phyloP scores from a whole-genome alignment of 2,888 invertebrate species.

The Rotaria macrura region DNA sequence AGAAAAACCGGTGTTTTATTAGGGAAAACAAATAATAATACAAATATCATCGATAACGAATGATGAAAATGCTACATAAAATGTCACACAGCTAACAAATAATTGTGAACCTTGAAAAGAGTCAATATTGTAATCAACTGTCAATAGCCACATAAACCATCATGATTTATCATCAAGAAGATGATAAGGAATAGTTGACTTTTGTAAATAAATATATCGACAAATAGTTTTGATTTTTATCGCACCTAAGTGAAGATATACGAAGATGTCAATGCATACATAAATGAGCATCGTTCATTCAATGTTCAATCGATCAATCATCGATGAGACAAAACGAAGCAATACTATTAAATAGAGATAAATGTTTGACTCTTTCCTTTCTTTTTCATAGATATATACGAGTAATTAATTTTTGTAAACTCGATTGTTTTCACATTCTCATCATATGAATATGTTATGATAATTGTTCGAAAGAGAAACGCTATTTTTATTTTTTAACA shows the following conservation, averaged over 20 bases:
- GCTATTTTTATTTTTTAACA: neutral
- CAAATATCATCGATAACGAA: neutral
- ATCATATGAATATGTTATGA: neutral
- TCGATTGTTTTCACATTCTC: neutral
- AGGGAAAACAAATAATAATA: neutral
- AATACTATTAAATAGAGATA: neutral
- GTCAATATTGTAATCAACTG: neutral
- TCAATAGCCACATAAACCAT: neutral
- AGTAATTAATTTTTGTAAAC: neutral
- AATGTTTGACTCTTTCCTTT: neutral
- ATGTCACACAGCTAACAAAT: neutral
- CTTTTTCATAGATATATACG: neutral
- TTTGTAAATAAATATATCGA: neutral
- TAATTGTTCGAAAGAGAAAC: neutral
- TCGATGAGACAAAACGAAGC: neutral
- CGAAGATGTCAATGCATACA: neutral
- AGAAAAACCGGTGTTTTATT: neutral
- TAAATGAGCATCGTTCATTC: neutral
- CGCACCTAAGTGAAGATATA: neutral
- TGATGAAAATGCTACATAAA: neutral
- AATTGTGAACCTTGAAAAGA: neutral
- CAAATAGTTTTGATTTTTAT: neutral
- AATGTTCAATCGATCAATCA: neutral
- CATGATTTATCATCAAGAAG: neutral
- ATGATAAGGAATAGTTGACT: neutral